phyloP scores from a whole-genome alignment of 2,888 invertebrate species.

The Spilarctia lutea region DNA sequence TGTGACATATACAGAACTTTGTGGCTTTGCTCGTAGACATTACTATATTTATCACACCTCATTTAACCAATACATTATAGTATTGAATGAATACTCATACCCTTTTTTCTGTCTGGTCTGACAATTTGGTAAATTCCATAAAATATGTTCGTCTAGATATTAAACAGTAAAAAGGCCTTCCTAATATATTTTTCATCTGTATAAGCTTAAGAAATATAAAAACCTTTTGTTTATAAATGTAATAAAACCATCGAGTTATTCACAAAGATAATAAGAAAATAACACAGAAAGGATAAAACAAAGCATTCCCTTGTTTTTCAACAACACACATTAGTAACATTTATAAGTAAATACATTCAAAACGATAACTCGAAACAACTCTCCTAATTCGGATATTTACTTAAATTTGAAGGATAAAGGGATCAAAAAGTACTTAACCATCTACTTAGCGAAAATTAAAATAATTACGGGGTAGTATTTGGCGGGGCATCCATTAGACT shows the following conservation, averaged over 20 bases:
- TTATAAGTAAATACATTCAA: conserved; percentile 44
- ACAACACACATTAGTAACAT: conserved; percentile 26
- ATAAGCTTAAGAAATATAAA: not conserved
- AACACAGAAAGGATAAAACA: not conserved
- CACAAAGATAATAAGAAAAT: not conserved
- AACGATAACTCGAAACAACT: conserved; percentile 56
- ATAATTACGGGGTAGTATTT: conserved; percentile 73
- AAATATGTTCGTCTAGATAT: not conserved
- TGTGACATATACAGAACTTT: not conserved
- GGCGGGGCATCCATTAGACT: conserved; percentile 72
- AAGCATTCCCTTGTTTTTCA: conserved; percentile 8
- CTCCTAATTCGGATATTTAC: conserved; percentile 60
- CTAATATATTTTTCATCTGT: not conserved
- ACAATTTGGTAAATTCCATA: not conserved
- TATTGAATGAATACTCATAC: too few species aligned
- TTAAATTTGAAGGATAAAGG: conserved; percentile 63
- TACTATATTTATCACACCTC: not conserved
- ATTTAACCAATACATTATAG: not conserved
- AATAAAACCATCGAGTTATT: not conserved
- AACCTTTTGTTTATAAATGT: not conserved
- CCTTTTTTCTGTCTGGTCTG: not conserved
- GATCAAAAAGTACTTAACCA: conserved; percentile 69
- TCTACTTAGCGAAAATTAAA: conserved; percentile 75
- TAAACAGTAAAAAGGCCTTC: not conserved
- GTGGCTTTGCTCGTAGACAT: not conserved